A percentile compares a stretch with the other conserved stretches of the same genome.
Conservation (phyloP, 2,797 vertebrate species). For the Ptychadena robeensis region DNA sequence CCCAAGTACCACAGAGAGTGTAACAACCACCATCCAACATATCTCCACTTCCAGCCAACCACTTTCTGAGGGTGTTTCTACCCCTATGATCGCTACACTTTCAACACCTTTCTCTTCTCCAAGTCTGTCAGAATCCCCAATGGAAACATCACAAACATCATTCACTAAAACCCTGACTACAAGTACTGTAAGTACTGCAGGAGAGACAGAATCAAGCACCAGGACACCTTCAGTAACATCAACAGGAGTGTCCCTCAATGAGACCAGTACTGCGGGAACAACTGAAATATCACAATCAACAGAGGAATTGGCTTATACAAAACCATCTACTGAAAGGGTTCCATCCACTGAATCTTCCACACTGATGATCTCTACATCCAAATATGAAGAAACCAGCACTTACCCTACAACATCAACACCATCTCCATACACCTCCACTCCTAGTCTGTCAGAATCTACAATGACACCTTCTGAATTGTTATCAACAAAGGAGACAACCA, state of each 20-base stretch:
- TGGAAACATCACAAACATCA: neutral
- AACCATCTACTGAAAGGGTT: neutral
- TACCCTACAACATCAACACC: neutral
- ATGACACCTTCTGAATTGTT: neutral
- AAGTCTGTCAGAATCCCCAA: too few species aligned
- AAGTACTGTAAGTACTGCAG: neutral
- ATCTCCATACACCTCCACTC: neutral
- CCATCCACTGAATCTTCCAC: neutral
- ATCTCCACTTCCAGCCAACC: neutral
- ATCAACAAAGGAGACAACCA: neutral
- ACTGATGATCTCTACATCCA: neutral
- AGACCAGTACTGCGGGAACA: neutral
- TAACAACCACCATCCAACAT: neutral
- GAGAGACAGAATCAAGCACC: neutral
- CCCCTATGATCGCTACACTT: neutral
- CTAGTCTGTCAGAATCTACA: neutral
- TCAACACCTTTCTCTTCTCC: neutral
- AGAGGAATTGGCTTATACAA: neutral
- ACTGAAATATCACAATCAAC: neutral
- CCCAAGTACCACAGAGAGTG: neutral
- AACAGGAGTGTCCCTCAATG: neutral
- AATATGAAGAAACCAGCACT: neutral
- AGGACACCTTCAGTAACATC: neutral
- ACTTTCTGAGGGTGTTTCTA: neutral
- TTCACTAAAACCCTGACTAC: neutral